A percentile compares a stretch with the other conserved stretches of the same genome.
Evolutionary conservation across 2,797 vertebrate species (phyloP).

Genomic region (Sebastolobus altivelis): DNA sequence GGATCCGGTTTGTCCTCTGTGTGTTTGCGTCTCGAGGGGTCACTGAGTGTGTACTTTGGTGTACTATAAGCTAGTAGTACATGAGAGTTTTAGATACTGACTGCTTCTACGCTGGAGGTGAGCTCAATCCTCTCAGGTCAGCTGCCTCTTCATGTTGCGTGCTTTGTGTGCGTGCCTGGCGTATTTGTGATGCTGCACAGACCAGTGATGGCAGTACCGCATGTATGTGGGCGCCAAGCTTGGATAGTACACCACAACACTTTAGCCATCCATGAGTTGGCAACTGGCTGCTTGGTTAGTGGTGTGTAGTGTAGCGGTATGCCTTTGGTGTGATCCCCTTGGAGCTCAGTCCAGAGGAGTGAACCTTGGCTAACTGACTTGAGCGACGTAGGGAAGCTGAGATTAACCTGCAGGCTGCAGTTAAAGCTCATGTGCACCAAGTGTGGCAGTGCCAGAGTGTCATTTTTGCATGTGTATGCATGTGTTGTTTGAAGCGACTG

Average conservation of each 20-base stretch:
- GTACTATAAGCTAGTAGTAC: conserved; percentile 33
- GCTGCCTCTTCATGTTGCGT: conserved; percentile 50
- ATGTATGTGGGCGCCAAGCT: conserved; percentile 36
- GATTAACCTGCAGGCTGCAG: conserved; percentile 43
- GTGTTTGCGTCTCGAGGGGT: conserved; percentile 32
- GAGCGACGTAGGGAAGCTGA: conserved; percentile 40
- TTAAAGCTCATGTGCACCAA: conserved; percentile 21
- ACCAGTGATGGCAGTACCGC: conserved; percentile 10
- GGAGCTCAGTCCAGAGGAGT: conserved; percentile 38
- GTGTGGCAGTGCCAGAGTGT: conserved; percentile 25
- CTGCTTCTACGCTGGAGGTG: conserved; percentile 43
- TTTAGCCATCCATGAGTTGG: conserved; percentile 43
- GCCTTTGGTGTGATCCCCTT: conserved; percentile 46
- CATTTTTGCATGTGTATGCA: conserved; percentile 11
- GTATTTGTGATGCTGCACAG: conserved; percentile 54
- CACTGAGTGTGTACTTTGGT: conserved; percentile 43
- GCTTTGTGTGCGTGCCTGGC: conserved; percentile 47
- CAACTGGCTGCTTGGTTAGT: conserved; percentile 25
- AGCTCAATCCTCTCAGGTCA: conserved; percentile 53
- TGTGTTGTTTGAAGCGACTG: conserved; percentile 15
- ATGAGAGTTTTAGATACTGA: conserved; percentile 42
- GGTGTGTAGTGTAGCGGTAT: conserved; percentile 21
- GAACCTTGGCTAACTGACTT: conserved; percentile 41
- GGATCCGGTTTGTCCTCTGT: conserved; percentile 62
- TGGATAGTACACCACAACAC: conserved; percentile 31